Base-by-base conservation (phyloP, 2,797 vertebrate species). In the Poecilia gillii region DNA sequence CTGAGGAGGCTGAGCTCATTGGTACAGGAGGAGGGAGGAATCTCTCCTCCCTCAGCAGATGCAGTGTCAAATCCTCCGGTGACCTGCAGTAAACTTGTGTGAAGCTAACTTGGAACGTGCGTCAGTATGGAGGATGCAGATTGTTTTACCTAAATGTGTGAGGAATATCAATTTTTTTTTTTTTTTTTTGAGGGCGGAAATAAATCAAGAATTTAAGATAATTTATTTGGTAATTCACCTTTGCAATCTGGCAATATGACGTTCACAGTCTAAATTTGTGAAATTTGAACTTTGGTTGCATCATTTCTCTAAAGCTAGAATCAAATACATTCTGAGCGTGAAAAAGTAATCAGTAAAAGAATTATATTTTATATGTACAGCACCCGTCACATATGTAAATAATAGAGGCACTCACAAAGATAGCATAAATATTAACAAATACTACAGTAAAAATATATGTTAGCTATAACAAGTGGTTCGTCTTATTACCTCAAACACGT, bases 191-290 rank as follows among this genome's bases (percentile, higher is more conserved):
- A 3, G 3, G 23, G 11, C 16, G 11, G 97, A 97, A 80, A 99
- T 96, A 89, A 98, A 98, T 95, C 97, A 96, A 92, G 97, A 98
- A 87, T 98, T 98, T 95, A 98, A 95, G 88, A 97, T 97, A 91
- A 97, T 97, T 95, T 98, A 96, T 64, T 97, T 97, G 89, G 98
- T 97, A 91, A 55, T 98, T 90, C 98, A 96, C 3, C 96, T 96
- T 93, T 97, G 97, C 96, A 98, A 98, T 98, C 97, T 98, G 84
- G 55, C 1, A 89, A 75, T 82, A 72, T n/a, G 23, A 49, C 39
- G 16, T 16, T 59, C 28, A 6, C 57, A 33, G 28, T 16, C 4
- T 31, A 18, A 0, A 6, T 62, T 33, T 62, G 6, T 16, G 13
- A 62, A 62, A 33, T 62, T 33, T 62, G 28, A 62, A 31, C 13